These are phyloP conservation scores for Bursaphelenchus mucronatus DNA, from an alignment of 1,140 invertebrate species.

Conservation along the genomic window DNA sequence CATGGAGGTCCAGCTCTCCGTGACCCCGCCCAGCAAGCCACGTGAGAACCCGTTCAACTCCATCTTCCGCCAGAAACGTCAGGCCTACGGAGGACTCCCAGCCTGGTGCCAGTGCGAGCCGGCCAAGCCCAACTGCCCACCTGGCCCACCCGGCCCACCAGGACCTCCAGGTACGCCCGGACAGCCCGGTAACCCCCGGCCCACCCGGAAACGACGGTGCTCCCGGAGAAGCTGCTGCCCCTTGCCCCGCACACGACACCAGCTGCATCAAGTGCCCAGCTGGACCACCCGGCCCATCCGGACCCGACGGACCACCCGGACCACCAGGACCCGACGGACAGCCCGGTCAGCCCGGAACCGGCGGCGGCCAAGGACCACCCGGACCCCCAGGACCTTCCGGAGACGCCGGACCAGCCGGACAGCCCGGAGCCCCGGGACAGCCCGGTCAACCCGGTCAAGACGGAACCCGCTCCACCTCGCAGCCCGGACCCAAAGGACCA, in stretches of 20 bases:
- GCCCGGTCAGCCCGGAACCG: conserved; percentile 23
- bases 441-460: neutral
- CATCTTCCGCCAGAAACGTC: conserved; percentile 50
- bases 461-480: neutral
- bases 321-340: conserved; percentile 15
- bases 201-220: conserved; percentile 24
- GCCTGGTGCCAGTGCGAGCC: conserved; percentile 39
- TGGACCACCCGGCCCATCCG: conserved; percentile 19
- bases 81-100: conserved; percentile 36
- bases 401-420: conserved; percentile 22
- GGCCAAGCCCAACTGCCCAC: conserved; percentile 29
- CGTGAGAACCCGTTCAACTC: conserved; percentile 49
- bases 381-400: conserved; percentile 20
- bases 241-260: conserved; percentile 23
- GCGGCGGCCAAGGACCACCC: conserved; percentile 29
- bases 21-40: conserved; percentile 43
- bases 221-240: conserved; percentile 20
- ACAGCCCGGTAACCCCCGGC: neutral
- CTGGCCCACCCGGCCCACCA: conserved; percentile 13
- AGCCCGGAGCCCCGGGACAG: conserved; percentile 11
- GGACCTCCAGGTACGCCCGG: neutral
- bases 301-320: conserved; percentile 20
- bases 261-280: conserved; percentile 24
- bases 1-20: conserved; percentile 42
- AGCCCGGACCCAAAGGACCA: conserved; percentile 18